phyloP scores from a whole-genome alignment of 35 echinoderm and acorn worm genomes.

The Apostichopus californicus region DNA sequence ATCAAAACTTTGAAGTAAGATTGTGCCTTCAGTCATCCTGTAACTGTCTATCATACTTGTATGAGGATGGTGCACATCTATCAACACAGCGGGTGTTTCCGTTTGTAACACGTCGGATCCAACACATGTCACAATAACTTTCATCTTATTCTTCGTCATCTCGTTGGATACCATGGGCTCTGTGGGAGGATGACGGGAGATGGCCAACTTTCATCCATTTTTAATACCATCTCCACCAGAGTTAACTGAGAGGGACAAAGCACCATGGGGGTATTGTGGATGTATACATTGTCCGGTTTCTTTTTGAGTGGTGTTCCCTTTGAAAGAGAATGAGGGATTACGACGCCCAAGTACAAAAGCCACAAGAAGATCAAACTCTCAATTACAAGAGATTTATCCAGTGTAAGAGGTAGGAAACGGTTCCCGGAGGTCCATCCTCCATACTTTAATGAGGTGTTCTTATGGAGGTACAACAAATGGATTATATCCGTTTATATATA shows the following conservation, averaged over 20 bases:
- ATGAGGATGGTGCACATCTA: background rate
- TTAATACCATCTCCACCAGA: background rate
- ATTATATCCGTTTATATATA: background rate
- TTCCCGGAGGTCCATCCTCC: no score
- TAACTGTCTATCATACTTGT: background rate
- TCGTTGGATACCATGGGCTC: background rate
- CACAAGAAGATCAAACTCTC: background rate
- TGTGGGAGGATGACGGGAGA: background rate
- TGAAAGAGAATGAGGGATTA: background rate
- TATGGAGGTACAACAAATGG: background rate
- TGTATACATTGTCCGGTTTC: background rate
- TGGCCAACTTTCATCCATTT: background rate
- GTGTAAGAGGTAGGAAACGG: no score
- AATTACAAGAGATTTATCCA: slow-evolving; percentile 36
- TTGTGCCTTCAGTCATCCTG: background rate
- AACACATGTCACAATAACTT: slow-evolving; percentile 22
- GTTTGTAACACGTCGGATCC: slow-evolving; percentile 22
- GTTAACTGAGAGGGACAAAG: background rate
- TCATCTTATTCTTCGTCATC: background rate
- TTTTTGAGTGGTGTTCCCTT: background rate
- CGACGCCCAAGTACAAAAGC: background rate
- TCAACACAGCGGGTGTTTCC: slow-evolving; percentile 27
- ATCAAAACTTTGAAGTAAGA: no score
- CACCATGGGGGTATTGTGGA: background rate
- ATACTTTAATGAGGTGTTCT: no score